Conservation (phyloP, 2,113 vertebrate species). For the Neopipo cinnamomea region DNA sequence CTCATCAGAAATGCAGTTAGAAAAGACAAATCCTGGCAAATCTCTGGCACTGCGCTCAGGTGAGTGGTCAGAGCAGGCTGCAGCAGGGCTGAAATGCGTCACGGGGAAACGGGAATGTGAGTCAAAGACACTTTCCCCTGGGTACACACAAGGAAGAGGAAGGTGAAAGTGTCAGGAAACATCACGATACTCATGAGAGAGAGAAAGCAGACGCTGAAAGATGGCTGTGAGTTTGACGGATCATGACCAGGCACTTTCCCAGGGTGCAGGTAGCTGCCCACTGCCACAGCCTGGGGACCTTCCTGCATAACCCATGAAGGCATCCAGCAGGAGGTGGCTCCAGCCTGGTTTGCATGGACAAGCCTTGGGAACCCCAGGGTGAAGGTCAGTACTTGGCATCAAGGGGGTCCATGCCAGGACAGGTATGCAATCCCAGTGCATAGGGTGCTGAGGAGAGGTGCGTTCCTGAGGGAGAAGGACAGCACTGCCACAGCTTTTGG, state of each 20-base stretch:
- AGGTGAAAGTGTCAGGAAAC: conserved; percentile 1
- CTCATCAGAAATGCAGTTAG: background rate
- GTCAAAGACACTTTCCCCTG: background rate
- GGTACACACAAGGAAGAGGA: background rate
- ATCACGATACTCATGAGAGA: background rate
- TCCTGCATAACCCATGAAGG: background rate
- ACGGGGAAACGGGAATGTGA: accelerated
- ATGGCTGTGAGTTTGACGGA: background rate
- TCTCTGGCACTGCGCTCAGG: accelerated
- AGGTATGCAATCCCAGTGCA: background rate
- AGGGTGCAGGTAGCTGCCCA: background rate
- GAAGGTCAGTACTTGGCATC: background rate
- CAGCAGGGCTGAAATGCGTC: background rate
- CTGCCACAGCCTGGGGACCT: background rate
- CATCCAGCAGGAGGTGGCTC: background rate
- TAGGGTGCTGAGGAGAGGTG: background rate
- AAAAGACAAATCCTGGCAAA: background rate
- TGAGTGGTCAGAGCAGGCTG: background rate
- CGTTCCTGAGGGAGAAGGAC: background rate
- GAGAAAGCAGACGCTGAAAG: background rate
- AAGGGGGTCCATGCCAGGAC: accelerated
- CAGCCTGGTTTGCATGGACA: background rate
- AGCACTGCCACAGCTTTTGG: background rate
- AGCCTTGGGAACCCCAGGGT: background rate
- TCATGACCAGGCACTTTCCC: background rate